phyloP scores from a whole-genome alignment of 1,140 invertebrate genomes.

The Calosoma granatense region DNA sequence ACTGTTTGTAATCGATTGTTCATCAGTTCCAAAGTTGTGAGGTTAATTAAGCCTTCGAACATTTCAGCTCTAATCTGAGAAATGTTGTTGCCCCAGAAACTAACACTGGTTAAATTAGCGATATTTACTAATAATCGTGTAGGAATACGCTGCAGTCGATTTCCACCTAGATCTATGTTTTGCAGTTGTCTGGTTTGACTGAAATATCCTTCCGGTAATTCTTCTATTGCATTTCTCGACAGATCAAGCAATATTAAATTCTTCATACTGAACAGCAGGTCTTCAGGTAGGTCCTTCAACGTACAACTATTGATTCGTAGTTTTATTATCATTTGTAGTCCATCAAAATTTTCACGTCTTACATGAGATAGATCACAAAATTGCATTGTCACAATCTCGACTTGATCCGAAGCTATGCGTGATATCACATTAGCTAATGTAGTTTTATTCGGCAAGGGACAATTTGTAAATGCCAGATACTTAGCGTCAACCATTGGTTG shows the following conservation, averaged over 20 bases:
- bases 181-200: not conserved
- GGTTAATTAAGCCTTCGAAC: not conserved
- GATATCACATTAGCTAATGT: too few species aligned
- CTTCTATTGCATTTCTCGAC: not conserved
- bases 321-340: not conserved
- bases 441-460: not conserved
- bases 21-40: not conserved
- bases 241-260: not conserved
- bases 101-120: not conserved
- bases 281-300: not conserved
- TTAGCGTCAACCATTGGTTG: not conserved
- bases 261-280: not conserved
- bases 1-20: not conserved
- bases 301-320: not conserved
- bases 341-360: not conserved
- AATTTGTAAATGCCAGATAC: not conserved
- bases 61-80: not conserved
- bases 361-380: too few species aligned
- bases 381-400: too few species aligned
- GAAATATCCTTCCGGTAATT: not conserved
- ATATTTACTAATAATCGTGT: not conserved
- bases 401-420: too few species aligned
- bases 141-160: not conserved
- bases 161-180: not conserved
- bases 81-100: not conserved